phyloP scores from a whole-genome alignment of 2,888 invertebrate genomes.

The Iselma pallidipennis region DNA sequence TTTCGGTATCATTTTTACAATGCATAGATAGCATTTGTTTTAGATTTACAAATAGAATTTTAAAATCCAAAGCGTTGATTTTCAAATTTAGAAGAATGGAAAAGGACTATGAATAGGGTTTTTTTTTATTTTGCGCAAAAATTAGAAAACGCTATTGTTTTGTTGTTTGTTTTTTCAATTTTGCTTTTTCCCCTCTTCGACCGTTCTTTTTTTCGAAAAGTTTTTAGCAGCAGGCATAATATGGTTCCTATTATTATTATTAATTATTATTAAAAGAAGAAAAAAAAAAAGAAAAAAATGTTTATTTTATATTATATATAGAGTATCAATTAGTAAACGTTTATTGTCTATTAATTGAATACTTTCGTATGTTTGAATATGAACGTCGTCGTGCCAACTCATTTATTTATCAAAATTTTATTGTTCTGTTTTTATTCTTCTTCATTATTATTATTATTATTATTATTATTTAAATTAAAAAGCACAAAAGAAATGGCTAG shows the following conservation, averaged over 20 bases:
- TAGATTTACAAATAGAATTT: constrained; percentile 23
- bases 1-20: constrained; percentile 11
- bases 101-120: too few relatives aligned
- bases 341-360: constrained; percentile 37
- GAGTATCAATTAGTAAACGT: constrained; percentile 44
- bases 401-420: constrained; percentile 39
- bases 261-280: constrained; percentile 7
- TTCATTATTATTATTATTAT: constrained; percentile 23
- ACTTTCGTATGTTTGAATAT: constrained; percentile 33
- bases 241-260: constrained; percentile 35
- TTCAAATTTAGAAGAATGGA: constrained; percentile 18
- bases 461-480: constrained; percentile 3
- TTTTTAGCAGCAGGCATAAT: constrained; percentile 48
- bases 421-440: constrained; percentile 36
- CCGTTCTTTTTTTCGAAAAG: constrained; percentile 28
- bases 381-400: constrained; percentile 40
- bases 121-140: too few relatives aligned
- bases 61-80: constrained; percentile 35
- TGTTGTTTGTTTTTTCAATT: constrained; percentile 18
- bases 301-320: constrained; percentile 35
- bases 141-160: not conserved
- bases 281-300: not conserved
- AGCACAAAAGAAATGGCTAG: not conserved
- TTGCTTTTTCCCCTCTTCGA: constrained; percentile 31
- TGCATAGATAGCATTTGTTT: constrained; percentile 29